Percentiles rank a stretch among this genome's conserved stretches.
Evolutionary conservation across 2,113 vertebrate genomes (phyloP).

Genomic region (Gymnorhina tibicen): DNA sequence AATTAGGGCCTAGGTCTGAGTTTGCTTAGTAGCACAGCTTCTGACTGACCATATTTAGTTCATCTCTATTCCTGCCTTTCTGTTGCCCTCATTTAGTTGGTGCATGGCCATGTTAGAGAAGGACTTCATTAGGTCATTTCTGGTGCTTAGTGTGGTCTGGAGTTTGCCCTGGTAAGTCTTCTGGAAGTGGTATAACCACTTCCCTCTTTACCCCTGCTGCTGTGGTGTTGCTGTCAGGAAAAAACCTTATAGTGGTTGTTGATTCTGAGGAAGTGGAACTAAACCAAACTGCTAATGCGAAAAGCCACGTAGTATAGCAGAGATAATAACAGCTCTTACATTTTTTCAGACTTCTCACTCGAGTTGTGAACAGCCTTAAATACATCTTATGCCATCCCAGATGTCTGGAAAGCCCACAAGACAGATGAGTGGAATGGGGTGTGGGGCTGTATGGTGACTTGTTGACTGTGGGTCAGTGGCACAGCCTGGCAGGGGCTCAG

Average conservation of each 20-base stretch:
- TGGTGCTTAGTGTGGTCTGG: neutral
- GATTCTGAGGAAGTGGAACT: neutral
- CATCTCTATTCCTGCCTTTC: neutral
- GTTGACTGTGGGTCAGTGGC: neutral
- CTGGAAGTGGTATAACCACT: neutral
- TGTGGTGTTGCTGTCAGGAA: neutral
- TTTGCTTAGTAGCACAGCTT: neutral
- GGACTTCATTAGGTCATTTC: neutral
- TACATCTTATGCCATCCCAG: neutral
- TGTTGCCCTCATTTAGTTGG: neutral
- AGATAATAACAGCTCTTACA: neutral
- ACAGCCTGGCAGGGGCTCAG: neutral
- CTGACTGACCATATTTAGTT: fast-evolving
- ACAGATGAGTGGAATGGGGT: neutral
- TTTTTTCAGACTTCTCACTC: neutral
- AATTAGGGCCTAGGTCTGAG: neutral
- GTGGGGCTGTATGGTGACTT: neutral
- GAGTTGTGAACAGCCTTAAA: neutral
- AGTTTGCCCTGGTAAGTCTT: neutral
- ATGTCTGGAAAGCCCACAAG: neutral
- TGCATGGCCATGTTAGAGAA: neutral
- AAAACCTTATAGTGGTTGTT: neutral
- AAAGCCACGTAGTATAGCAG: neutral
- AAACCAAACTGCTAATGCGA: neutral
- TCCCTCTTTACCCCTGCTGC: neutral